Evolutionary conservation across 2,113 vertebrate genomes (phyloP).

Genomic region (Catharus minimus): DNA sequence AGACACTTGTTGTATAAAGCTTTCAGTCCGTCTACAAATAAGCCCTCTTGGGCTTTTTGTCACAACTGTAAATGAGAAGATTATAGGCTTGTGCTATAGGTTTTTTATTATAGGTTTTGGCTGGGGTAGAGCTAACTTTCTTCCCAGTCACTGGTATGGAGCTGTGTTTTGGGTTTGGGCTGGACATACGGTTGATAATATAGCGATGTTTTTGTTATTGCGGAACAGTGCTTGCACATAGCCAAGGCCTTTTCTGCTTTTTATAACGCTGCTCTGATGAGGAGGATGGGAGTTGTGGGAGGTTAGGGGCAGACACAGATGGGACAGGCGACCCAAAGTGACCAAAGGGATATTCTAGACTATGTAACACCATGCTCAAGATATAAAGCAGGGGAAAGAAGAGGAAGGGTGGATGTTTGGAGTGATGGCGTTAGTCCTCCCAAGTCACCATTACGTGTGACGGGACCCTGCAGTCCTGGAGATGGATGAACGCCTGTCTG

Average conservation of each 20-base stretch:
- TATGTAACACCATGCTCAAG: background rate
- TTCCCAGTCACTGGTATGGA: background rate
- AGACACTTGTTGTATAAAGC: background rate
- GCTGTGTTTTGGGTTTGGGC: background rate
- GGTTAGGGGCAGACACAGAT: background rate
- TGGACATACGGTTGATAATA: background rate
- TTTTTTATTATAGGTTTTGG: background rate
- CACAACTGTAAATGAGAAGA: background rate
- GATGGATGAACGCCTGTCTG: background rate
- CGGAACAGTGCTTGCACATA: background rate
- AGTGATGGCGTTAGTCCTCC: background rate
- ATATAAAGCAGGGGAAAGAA: background rate
- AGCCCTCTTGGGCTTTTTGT: background rate
- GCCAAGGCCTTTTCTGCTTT: background rate
- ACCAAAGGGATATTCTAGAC: background rate
- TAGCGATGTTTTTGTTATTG: background rate
- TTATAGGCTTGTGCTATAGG: background rate
- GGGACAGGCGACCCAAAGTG: background rate
- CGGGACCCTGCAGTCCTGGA: background rate
- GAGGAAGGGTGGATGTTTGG: background rate
- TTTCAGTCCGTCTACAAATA: background rate
- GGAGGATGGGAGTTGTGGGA: no score
- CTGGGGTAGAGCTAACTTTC: background rate
- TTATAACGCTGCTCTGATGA: background rate
- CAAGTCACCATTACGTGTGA: background rate